Conservation (phyloP, 2,888 invertebrate genomes). For the Acanthosepion pharaonis region DNA sequence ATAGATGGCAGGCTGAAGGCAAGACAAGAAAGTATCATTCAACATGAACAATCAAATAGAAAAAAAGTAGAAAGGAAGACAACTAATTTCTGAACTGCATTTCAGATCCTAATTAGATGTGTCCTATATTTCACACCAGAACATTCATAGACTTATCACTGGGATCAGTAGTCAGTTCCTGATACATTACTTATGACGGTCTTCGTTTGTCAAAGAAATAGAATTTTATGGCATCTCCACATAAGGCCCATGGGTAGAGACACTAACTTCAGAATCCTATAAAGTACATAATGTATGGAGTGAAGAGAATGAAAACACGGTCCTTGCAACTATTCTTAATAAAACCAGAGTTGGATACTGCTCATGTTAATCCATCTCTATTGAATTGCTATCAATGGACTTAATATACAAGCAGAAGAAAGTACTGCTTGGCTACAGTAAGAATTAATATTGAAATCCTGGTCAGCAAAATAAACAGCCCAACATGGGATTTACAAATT, state of each 20-base stretch:
- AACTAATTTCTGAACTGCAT: neutral
- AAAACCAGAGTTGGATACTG: neutral
- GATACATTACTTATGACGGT: neutral
- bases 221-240: neutral
- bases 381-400: neutral
- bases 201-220: neutral
- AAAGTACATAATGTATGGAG: neutral
- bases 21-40: neutral
- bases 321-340: neutral
- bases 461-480: too few species aligned
- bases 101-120: neutral
- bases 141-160: neutral
- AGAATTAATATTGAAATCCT: too few species aligned
- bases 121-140: neutral
- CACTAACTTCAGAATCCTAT: neutral
- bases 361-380: neutral
- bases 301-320: neutral
- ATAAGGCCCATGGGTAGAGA: neutral
- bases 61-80: neutral
- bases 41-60: neutral
- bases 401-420: neutral
- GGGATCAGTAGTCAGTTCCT: neutral
- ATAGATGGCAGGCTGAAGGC: neutral
- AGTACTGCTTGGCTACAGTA: too few species aligned
- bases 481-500: too few species aligned